Evolutionary conservation across 2,797 vertebrate genomes (phyloP).

Genomic region (Acanthopagrus latus): DNA sequence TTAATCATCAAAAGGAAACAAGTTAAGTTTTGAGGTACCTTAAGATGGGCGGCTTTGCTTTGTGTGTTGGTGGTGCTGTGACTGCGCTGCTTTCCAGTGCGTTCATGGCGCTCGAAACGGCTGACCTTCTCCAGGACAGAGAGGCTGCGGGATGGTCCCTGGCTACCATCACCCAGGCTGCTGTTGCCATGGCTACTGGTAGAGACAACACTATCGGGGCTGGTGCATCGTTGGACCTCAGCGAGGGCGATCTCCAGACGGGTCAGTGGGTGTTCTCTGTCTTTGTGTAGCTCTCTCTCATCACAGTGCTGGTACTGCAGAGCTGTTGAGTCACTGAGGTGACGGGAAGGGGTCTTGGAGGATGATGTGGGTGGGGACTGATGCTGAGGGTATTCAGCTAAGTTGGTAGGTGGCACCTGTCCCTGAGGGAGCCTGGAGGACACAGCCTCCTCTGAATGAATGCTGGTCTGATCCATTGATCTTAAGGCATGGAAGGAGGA

Average conservation of each 20-base stretch:
- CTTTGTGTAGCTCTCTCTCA: slow-evolving; percentile 60
- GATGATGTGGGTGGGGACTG: slow-evolving; percentile 56
- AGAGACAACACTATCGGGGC: slow-evolving; percentile 66
- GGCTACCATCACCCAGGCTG: slow-evolving; percentile 57
- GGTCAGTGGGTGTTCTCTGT: slow-evolving; percentile 82
- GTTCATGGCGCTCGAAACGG: slow-evolving; percentile 91
- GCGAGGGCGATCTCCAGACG: slow-evolving; percentile 84
- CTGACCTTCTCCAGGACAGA: slow-evolving; percentile 94
- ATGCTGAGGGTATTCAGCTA: slow-evolving; percentile 52
- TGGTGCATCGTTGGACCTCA: slow-evolving; percentile 81
- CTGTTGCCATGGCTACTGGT: slow-evolving; percentile 61
- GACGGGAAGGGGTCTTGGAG: slow-evolving; percentile 63
- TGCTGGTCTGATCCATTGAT: slow-evolving; percentile 61
- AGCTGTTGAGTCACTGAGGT: slow-evolving; percentile 62
- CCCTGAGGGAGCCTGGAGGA: slow-evolving; percentile 72
- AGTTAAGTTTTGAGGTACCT: slow-evolving; percentile 47
- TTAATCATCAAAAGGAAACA: not conserved
- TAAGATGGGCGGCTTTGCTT: slow-evolving; percentile 57
- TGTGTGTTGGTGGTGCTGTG: slow-evolving; percentile 64
- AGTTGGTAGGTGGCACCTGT: slow-evolving; percentile 73
- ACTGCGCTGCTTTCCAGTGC: slow-evolving; percentile 77
- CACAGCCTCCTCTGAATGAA: slow-evolving; percentile 55
- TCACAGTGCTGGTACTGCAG: slow-evolving; percentile 58
- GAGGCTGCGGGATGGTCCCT: slow-evolving; percentile 78
- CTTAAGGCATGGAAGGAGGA: slow-evolving; percentile 37